A percentile compares a stretch with the other conserved stretches of the same genome.
Conservation (phyloP, 2,888 invertebrate genomes). For the Emmelina monodactyla region DNA sequence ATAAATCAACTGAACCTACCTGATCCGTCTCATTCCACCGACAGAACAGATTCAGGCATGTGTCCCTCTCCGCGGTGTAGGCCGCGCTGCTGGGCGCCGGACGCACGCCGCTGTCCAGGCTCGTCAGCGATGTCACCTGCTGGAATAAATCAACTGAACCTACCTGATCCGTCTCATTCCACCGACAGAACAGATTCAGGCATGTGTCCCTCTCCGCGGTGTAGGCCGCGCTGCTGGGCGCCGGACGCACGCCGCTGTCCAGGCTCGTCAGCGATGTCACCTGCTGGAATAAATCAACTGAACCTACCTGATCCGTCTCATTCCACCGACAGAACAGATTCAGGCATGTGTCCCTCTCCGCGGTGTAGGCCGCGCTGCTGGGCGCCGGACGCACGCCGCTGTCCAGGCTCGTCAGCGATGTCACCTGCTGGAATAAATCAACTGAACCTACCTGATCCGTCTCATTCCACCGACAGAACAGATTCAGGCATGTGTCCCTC, state of each 20-base stretch:
- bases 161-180: constrained; percentile 92
- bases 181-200: constrained; percentile 84
- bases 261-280: constrained; percentile 48
- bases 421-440: constrained; percentile 36
- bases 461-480: constrained; percentile 92
- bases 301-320: constrained; percentile 83
- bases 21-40: constrained; percentile 95
- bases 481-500: constrained; percentile 82
- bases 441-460: constrained; percentile 80
- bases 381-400: constrained; percentile 47
- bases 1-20: too few relatives aligned
- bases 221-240: constrained; percentile 68
- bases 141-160: too few relatives aligned
- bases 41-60: constrained; percentile 84
- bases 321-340: constrained; percentile 89
- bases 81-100: constrained; percentile 60
- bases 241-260: constrained; percentile 47
- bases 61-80: constrained; percentile 81
- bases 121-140: constrained; percentile 49
- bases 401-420: constrained; percentile 45
- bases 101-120: constrained; percentile 45
- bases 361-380: constrained; percentile 71
- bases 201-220: constrained; percentile 83
- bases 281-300: constrained; percentile 26
- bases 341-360: constrained; percentile 84